Evolutionary conservation across 2,797 vertebrate species (phyloP).

Genomic region (Bryconaethiops microstoma): DNA sequence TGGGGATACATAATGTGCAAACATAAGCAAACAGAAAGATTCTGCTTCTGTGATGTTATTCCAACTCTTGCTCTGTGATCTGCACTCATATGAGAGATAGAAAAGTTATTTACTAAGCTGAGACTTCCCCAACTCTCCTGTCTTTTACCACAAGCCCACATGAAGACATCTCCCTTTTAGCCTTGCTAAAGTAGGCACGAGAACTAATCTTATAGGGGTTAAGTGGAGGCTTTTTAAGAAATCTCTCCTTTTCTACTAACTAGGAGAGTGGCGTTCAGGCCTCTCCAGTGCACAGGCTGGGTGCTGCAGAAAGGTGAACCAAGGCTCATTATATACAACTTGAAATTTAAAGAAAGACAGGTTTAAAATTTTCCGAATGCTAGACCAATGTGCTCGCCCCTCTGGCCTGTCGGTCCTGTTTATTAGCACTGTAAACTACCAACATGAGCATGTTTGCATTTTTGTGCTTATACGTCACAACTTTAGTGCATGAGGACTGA

Average conservation of each 20-base stretch:
- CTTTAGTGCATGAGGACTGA: no score
- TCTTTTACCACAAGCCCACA: constrained; percentile 20
- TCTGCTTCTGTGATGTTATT: constrained; percentile 39
- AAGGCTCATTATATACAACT: background rate
- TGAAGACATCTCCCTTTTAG: constrained; percentile 69
- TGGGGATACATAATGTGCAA: constrained; percentile 43
- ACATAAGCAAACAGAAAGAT: constrained; percentile 16
- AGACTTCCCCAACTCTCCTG: constrained; percentile 25
- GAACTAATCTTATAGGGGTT: constrained; percentile 79
- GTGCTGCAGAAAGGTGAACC: background rate
- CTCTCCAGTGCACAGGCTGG: background rate
- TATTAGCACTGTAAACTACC: no score
- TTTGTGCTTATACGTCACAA: no score
- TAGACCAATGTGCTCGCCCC: background rate
- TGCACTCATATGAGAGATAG: background rate
- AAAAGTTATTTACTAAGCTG: background rate
- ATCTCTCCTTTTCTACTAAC: constrained; percentile 42
- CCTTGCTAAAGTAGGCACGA: constrained; percentile 78
- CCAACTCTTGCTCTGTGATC: background rate
- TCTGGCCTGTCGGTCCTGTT: no score
- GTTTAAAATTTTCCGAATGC: no score
- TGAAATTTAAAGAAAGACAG: background rate
- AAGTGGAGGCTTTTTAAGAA: constrained; percentile 72
- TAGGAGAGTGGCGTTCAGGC: background rate
- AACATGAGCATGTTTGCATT: no score